Evolutionary conservation across 2,797 vertebrate species (phyloP), one percentile per base, ranked within the genome.

Genomic region (Halcyon leucocephala): DNA sequence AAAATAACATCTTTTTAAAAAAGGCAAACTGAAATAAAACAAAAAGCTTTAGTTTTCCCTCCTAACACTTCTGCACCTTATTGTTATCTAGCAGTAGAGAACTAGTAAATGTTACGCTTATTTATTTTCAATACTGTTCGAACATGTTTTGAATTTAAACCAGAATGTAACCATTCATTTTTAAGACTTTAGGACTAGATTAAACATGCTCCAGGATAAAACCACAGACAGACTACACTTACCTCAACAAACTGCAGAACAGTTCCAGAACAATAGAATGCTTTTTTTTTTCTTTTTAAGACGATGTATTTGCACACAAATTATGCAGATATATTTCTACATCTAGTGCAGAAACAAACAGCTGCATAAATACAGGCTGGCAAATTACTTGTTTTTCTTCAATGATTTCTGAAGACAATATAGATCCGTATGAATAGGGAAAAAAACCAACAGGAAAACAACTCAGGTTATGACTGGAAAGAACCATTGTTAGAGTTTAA

Each of bases 381-480:
- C 14, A 39, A 78, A 67, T 55, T 31, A 49, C 41, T 72, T 79
- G 9, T 54, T 72, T 79, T 7, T 65, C 31, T 76, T 82, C 28
- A 58, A 39, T 41, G 22, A 26, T 82, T 82, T 48, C 44, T 79
- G 49, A 82, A 73, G 66, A 78, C 7, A 3, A 42, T 52, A 10
- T 10, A 58, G 26, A 79, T 12, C 19, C 41, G 5, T 58, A 26
- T 37, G 37, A 33, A 13, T n/a, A 33, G 20, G 20, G 11, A 7
- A 6, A 19, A 55, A 41, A 49, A 41, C 1, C 1, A 0, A 2
- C 6, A 39, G 2, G 29, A 86, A 73, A 41, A 69, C 2, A 13
- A 14, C 31, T 61, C 61, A 41, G 22, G 5, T n/a, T 46, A 35
- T 64, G 49, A 46, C 22, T 52, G 37, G 42, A 73, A 73, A 78